Conservation (phyloP, 1,140 invertebrate genomes). For the Dreissena rostriformis region DNA sequence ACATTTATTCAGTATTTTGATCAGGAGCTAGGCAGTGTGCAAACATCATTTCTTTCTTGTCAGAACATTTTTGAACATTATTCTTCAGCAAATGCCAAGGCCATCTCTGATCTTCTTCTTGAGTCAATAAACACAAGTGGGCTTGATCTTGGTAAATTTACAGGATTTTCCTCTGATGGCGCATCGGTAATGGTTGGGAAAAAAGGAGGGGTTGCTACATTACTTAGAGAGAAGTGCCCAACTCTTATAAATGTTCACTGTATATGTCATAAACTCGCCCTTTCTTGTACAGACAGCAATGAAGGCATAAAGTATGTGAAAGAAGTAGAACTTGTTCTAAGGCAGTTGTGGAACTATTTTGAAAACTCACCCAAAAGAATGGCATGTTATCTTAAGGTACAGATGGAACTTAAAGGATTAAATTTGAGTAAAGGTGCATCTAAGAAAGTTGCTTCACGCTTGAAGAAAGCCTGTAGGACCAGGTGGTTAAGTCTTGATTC, state of each 20-base stretch:
- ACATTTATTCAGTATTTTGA: constrained; percentile 5
- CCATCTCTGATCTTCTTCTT: not conserved
- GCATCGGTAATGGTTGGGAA: constrained; percentile 10
- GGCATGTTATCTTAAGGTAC: constrained; percentile 38
- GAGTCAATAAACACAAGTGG: no score
- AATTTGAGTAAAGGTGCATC: not conserved
- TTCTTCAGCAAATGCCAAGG: not conserved
- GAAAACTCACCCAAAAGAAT: constrained; percentile 58
- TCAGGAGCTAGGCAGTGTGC: not conserved
- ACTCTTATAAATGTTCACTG: constrained; percentile 32
- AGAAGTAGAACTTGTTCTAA: constrained; percentile 31
- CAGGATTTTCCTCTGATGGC: constrained; percentile 4
- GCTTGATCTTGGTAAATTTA: not conserved
- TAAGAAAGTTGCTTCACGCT: constrained; percentile 16
- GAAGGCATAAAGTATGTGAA: constrained; percentile 45
- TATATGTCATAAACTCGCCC: constrained; percentile 53
- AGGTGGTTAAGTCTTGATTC: constrained; percentile 55
- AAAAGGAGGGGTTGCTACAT: not conserved
- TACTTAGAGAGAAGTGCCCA: not conserved
- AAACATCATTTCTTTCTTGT: constrained; percentile 2
- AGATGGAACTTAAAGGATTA: constrained; percentile 27
- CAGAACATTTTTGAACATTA: not conserved
- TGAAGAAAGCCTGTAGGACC: constrained; percentile 59
- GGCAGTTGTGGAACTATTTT: constrained; percentile 54
- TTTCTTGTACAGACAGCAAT: constrained; percentile 56